These are phyloP conservation scores for Mycogona germanica DNA, from an alignment of 2,888 invertebrate species.

Conservation along the genomic window DNA sequence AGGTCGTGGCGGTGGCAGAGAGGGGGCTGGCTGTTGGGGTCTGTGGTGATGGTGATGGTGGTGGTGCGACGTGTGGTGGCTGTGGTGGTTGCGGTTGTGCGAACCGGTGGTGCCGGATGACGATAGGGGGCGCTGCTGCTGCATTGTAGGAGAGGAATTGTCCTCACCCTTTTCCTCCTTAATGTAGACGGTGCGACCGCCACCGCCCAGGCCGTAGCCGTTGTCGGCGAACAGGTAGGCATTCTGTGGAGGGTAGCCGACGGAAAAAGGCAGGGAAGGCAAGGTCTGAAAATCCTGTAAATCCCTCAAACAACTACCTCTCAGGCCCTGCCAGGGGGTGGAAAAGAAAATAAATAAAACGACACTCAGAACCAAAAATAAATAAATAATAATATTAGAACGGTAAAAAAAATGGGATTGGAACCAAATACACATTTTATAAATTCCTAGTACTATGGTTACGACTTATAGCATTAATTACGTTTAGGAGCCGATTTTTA, in stretches of 20 bases:
- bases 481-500: not conserved
- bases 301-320: not conserved
- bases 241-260: slow-evolving; percentile 4
- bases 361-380: not conserved
- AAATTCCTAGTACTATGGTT: not conserved
- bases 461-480: not conserved
- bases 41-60: too few species aligned
- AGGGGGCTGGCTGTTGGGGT: too few species aligned
- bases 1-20: not conserved
- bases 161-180: slow-evolving; percentile 1
- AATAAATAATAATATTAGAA: not conserved
- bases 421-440: not conserved
- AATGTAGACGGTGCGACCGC: not conserved
- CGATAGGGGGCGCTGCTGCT: slow-evolving; percentile 3
- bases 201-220: not conserved
- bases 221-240: slow-evolving; percentile 5
- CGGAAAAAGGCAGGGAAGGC: slow-evolving; percentile 4
- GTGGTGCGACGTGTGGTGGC: too few species aligned
- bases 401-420: not conserved
- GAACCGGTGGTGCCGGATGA: not conserved
- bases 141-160: not conserved
- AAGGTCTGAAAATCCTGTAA: slow-evolving; percentile 3
- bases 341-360: too few species aligned
- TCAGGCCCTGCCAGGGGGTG: too few species aligned
- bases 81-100: too few species aligned